Evolutionary conservation across 2,113 vertebrate species (phyloP), one percentile per base, ranked within the genome.

Genomic region (Athene noctua): DNA sequence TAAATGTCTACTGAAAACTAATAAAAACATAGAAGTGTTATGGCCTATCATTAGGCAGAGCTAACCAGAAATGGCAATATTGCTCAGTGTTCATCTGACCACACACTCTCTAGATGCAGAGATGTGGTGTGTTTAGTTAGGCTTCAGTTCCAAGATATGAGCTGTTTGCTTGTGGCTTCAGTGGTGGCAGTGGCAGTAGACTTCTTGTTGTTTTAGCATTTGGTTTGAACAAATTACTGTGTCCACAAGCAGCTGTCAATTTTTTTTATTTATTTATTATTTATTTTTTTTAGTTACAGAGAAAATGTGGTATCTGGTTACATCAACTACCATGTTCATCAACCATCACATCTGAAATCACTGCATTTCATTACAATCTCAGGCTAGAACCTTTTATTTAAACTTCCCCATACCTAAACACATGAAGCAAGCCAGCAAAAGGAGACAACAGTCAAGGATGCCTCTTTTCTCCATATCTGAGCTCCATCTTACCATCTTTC

Each of bases 1-100:
- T 94, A 96, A 94, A 93, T 86, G 80, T 44, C 88, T 92, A 86
- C 65, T 94, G 88, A 97, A 97, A 97, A 85, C 77, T 87, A 96
- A 94, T 86, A 90, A 95, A 96, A 97, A 82, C 77, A 94, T 77
- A 12, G 51, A 95, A 96, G 73, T 79, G 22, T 95, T 94, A 90
- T 66, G 92, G 65, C 40, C 68, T 85, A 67, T 96, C 70, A 22
- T 79, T 89, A 95, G 86, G 65, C 74, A 75, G 36, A 95, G 67
- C 84, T 95, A 96, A 47, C 38, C 62, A 97, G 94, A 93, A 97
- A 94, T 58, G 71, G 63, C 81, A 97, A 89, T 89, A 89, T 22
- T 92, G n/a, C 66, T 95, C 47, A 67, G 36, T 13, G 10, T 34
- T 94, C 71, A 90, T 95, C 87, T 95, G 83, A 83, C 89, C 83